Conservation (phyloP, 2,113 vertebrate species). For the Laticauda colubrina region DNA sequence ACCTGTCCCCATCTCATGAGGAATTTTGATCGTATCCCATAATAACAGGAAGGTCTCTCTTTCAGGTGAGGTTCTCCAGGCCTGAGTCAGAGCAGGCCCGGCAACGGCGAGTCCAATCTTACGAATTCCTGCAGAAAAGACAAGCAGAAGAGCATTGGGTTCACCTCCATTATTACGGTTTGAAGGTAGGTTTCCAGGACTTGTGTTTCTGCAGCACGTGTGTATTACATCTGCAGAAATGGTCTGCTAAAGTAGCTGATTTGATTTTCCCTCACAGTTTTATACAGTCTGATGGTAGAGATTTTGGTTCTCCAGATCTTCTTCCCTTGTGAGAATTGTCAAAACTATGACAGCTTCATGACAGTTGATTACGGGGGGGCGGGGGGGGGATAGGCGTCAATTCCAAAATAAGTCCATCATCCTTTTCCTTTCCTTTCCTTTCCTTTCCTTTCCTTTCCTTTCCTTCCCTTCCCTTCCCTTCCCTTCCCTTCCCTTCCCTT, state of each 20-base stretch:
- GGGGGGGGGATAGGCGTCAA: not conserved
- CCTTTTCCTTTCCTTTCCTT: not conserved
- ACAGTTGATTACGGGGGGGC: not conserved
- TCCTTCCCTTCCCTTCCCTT: too few relatives aligned
- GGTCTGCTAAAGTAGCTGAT: not conserved
- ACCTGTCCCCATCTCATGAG: not conserved
- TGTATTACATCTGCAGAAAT: not conserved
- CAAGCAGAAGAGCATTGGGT: constrained; percentile 96
- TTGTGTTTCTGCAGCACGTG: not conserved
- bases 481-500: too few relatives aligned
- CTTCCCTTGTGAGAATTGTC: not conserved
- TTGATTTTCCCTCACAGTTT: not conserved
- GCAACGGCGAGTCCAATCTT: constrained; percentile 90
- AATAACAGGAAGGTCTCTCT: not conserved
- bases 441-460: not conserved
- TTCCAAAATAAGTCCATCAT: not conserved
- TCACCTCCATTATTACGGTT: constrained; percentile 84
- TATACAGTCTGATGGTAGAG: not conserved
- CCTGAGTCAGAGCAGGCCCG: constrained; percentile 94
- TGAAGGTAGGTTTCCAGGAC: constrained; percentile 72
- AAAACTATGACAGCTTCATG: not conserved
- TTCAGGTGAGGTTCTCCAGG: constrained; percentile 90
- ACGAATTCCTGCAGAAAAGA: constrained; percentile 96
- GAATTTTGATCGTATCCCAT: not conserved
- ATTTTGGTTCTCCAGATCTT: not conserved